Evolutionary conservation across 1,140 invertebrate genomes (phyloP).

Genomic region (Cecropterus lyciades): DNA sequence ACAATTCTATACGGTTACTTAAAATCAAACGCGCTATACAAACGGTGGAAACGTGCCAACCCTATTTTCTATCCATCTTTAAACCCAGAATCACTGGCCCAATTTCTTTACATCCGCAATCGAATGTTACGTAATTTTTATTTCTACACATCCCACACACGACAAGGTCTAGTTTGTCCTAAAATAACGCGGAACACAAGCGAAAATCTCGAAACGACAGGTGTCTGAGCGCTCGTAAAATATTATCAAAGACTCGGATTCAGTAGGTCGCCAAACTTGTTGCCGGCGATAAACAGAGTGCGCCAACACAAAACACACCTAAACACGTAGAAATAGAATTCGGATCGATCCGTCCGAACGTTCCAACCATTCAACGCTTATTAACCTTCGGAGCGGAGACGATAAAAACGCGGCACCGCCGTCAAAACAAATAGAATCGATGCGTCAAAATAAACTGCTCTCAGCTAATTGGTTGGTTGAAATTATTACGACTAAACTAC

Average conservation of each 20-base stretch:
- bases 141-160: conserved; percentile 21
- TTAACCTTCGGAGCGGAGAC: conserved; percentile 42
- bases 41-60: conserved; percentile 18
- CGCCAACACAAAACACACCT: conserved; percentile 20
- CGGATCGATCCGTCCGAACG: neutral
- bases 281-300: conserved; percentile 41
- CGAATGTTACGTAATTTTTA: conserved; percentile 20
- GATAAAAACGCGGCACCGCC: conserved; percentile 41
- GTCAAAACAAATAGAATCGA: conserved; percentile 50
- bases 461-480: conserved; percentile 7
- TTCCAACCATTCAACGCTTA: conserved; percentile 27
- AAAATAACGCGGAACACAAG: conserved; percentile 21
- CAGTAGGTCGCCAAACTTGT: conserved; percentile 49
- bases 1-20: neutral
- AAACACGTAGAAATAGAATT: conserved; percentile 24
- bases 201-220: conserved; percentile 30
- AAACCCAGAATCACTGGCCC: conserved; percentile 18
- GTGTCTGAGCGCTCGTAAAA: conserved; percentile 35
- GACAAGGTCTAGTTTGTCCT: conserved; percentile 34
- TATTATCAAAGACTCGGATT: conserved; percentile 40
- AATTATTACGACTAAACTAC: neutral
- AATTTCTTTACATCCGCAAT: conserved; percentile 25
- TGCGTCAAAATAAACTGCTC: conserved; percentile 37
- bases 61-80: neutral
- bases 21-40: neutral